These are phyloP conservation scores for Morpho deidamia DNA, from an alignment of 2,888 invertebrate species.

Conservation along the genomic window DNA sequence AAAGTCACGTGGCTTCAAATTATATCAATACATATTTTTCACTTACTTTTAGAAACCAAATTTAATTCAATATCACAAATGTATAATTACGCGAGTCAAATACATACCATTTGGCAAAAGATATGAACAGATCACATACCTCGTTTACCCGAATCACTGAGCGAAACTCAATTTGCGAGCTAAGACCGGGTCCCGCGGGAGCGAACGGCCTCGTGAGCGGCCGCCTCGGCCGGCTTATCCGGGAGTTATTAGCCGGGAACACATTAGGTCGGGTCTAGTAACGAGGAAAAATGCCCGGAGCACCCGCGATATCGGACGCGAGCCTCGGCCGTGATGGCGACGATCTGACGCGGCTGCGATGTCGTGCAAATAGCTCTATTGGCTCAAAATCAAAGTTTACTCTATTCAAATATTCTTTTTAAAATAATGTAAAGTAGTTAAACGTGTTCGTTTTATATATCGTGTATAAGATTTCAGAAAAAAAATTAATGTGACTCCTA, in stretches of 20 bases:
- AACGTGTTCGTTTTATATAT: too few species aligned
- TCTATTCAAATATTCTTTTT: too few species aligned
- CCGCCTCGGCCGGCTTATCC: slow-evolving; percentile 41
- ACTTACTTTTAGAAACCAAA: too few species aligned
- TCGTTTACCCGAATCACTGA: slow-evolving; percentile 56
- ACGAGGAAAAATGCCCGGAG: slow-evolving; percentile 40
- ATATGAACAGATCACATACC: slow-evolving; percentile 17
- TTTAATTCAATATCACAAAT: too few species aligned
- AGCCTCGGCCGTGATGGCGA: slow-evolving; percentile 25
- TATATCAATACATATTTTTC: too few species aligned
- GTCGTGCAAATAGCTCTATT: not conserved
- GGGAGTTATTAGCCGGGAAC: slow-evolving; percentile 50
- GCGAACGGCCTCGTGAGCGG: slow-evolving; percentile 41
- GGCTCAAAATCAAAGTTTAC: too few species aligned
- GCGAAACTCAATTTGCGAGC: slow-evolving; percentile 60
- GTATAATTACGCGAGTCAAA: too few species aligned
- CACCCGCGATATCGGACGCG: slow-evolving; percentile 32
- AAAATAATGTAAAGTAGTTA: too few species aligned
- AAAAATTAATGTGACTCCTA: too few species aligned
- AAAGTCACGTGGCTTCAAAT: too few species aligned
- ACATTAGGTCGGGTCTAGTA: slow-evolving; percentile 46
- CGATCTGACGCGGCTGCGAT: slow-evolving; percentile 9
- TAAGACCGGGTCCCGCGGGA: slow-evolving; percentile 41
- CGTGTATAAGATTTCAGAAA: too few species aligned
- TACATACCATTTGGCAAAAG: not conserved